phyloP scores from a whole-genome alignment of 1,140 invertebrate species.

The Eupristina koningsbergeri region DNA sequence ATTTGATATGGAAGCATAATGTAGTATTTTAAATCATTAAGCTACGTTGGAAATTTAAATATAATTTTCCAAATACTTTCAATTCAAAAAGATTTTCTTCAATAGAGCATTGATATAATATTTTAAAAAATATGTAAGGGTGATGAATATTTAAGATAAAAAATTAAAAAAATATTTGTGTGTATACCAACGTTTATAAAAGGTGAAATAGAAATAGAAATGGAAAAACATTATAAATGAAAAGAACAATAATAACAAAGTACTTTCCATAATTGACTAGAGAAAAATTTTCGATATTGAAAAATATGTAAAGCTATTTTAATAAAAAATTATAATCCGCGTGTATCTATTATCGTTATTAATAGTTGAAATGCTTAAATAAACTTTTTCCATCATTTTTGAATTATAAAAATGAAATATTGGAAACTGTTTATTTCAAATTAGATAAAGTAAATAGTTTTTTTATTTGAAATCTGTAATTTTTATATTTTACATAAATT shows the following conservation, averaged over 20 bases:
- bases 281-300: background rate
- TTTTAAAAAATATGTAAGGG: no score
- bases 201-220: conserved; percentile 13
- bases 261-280: conserved; percentile 39
- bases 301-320: conserved; percentile 22
- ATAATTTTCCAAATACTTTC: conserved; percentile 21
- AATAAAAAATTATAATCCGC: background rate
- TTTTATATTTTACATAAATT: background rate
- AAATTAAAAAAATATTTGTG: no score
- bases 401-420: background rate
- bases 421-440: background rate
- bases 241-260: conserved; percentile 40
- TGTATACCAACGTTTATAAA: no score
- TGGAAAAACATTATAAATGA: conserved; percentile 18
- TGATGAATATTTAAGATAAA: no score
- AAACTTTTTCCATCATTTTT: conserved; percentile 1
- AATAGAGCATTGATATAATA: background rate
- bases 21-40: conserved; percentile 25
- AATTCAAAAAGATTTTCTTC: conserved; percentile 10
- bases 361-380: background rate
- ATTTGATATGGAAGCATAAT: no score
- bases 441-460: background rate
- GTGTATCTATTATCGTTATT: background rate
- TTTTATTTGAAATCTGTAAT: background rate
- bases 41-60: conserved; percentile 4